Evolutionary conservation across 2,797 vertebrate genomes (phyloP), one percentile per base, ranked within the genome.

Genomic region (Acanthurus leucopareius): DNA sequence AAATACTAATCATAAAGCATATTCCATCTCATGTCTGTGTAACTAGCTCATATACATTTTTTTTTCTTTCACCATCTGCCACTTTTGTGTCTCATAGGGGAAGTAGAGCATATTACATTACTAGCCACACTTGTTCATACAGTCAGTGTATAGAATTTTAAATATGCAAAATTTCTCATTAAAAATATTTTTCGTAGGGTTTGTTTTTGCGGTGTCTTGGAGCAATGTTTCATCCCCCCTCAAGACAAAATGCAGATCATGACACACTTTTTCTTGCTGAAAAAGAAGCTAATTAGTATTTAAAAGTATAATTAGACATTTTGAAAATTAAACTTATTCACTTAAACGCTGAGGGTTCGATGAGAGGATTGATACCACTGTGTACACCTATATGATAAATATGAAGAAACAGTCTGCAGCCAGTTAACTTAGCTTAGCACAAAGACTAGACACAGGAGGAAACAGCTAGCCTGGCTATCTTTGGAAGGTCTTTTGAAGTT

Each of bases 1-100:
- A 76, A 91, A 88, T 90, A 75, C 13, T 58, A 48, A 58, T 52
- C 64, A 77, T 44, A 69, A 80, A 71, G 56, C 44, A 58, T 60
- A 66, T 84, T 68, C 78, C 63, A 72, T 83, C 58, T 60, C 3
- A 3, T 9, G 42, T 74, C 81, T 62, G 40, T 47, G 52, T 42
- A 28, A 45, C 32, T 32, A 32, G 28, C 28, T 32, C 28, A 32
- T 32, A 32, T 32, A 32, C 28, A 32, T 32, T 65, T 80, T 56
- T 42, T 53, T 54, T 45, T 61, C 6, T 65, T 64, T 11, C 14
- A 15, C 20, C 9, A 9, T 64, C 25, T 52, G 49, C 57, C 64
- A 44, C 10, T 44, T 16, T 1, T 49, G 17, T 22, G 25, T 60
- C 13, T 40, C 38, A 20, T 8, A 6, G 7, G 35, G 10, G 25